These are phyloP conservation scores for Parambassis ranga DNA, from an alignment of 2,797 vertebrate genomes.

Conservation along the genomic window DNA sequence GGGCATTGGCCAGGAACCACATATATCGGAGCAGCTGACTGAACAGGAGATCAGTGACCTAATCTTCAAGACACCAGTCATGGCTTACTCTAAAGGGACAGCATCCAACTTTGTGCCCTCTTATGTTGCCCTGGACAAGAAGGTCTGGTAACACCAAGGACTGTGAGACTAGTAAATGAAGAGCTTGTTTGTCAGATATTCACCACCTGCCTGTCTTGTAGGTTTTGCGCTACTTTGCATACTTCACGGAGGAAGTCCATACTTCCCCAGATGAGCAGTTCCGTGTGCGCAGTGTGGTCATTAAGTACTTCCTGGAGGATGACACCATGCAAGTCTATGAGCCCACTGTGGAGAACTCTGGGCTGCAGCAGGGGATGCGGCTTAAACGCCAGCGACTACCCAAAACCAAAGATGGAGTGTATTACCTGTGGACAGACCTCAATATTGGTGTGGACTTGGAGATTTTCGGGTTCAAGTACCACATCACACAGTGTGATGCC, in stretches of 20 bases:
- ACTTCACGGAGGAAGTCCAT: slow-evolving; percentile 85
- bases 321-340: slow-evolving; percentile 90
- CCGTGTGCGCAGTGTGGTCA: slow-evolving; percentile 83
- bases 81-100: slow-evolving; percentile 68
- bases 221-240: slow-evolving; percentile 89
- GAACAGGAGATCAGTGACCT: slow-evolving; percentile 80
- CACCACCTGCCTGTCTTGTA: slow-evolving; percentile 39
- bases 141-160: slow-evolving; percentile 77
- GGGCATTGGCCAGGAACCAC: slow-evolving; percentile 81
- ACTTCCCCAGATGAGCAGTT: slow-evolving; percentile 79
- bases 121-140: slow-evolving; percentile 91
- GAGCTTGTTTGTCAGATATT: not conserved
- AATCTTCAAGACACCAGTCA: slow-evolving; percentile 55
- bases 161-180: not conserved
- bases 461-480: slow-evolving; percentile 86
- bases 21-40: slow-evolving; percentile 80
- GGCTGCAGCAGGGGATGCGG: slow-evolving; percentile 89
- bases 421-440: slow-evolving; percentile 93
- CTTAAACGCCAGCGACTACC: slow-evolving; percentile 88
- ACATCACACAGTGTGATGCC: slow-evolving; percentile 84
- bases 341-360: slow-evolving; percentile 88
- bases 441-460: slow-evolving; percentile 87
- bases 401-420: slow-evolving; percentile 84
- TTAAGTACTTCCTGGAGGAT: slow-evolving; percentile 92
- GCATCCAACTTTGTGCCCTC: slow-evolving; percentile 84